Percentiles rank a stretch among this genome's conserved stretches.
These are phyloP conservation scores for Diorhabda carinulata DNA, from an alignment of 1,140 invertebrate genomes.

Conservation along the genomic window DNA sequence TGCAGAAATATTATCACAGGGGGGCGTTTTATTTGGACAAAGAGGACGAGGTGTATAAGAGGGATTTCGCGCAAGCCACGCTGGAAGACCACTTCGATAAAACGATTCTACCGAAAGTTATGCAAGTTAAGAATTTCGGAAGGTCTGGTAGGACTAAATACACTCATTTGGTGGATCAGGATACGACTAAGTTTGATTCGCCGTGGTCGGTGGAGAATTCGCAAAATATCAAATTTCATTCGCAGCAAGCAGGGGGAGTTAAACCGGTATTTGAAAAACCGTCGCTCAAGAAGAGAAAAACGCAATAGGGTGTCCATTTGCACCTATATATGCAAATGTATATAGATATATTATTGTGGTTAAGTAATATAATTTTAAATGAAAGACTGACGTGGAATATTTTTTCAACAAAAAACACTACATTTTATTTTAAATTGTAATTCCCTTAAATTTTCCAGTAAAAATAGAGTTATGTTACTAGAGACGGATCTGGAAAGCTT, in stretches of 20 bases:
- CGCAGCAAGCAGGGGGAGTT: constrained; percentile 89
- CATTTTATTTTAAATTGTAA: no score
- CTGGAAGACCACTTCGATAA: constrained; percentile 99
- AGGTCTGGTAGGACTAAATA: constrained; percentile 98
- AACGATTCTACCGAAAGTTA: constrained; percentile 96
- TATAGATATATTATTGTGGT: no score
- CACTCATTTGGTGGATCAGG: constrained; percentile 98
- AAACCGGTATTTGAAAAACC: constrained; percentile 92
- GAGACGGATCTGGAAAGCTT: no score
- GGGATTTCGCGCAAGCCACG: constrained; percentile 95
- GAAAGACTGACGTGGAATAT: no score
- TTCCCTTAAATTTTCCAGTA: no score
- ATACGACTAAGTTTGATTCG: constrained; percentile 97
- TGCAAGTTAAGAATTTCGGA: constrained; percentile 99
- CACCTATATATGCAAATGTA: no score
- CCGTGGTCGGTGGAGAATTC: constrained; percentile 91
- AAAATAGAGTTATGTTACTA: no score
- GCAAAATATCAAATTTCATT: constrained; percentile 87
- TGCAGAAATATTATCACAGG: constrained; percentile 99
- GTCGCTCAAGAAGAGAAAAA: constrained; percentile 63
- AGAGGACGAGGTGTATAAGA: constrained; percentile 86
- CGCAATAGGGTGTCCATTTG: not conserved
- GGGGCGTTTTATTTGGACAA: constrained; percentile 95
- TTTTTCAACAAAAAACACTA: no score
- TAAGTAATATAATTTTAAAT: no score